Conservation (phyloP, 2,888 invertebrate genomes). For the Agonum fuliginosum region DNA sequence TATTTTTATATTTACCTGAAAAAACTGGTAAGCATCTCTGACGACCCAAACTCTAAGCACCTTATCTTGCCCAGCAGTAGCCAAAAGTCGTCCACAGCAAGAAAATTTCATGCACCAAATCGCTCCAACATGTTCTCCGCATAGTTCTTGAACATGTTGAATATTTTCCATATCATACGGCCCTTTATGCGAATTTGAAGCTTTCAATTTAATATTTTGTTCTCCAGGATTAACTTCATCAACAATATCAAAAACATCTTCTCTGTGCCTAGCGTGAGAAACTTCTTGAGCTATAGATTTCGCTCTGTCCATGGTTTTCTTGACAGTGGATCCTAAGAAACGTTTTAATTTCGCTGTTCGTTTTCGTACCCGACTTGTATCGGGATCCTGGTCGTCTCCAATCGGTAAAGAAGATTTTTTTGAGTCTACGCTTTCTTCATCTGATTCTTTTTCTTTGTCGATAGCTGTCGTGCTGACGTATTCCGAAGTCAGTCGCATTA, state of each 20-base stretch:
- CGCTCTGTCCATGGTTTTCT: conserved; percentile 93
- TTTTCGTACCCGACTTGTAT: conserved; percentile 70
- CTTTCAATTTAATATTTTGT: conserved; percentile 91
- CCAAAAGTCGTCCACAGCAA: conserved; percentile 93
- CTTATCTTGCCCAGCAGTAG: conserved; percentile 98
- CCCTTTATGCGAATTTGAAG: conserved; percentile 96
- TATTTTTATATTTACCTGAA: conserved; percentile 77
- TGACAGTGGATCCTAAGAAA: conserved; percentile 91
- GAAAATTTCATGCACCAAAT: conserved; percentile 99
- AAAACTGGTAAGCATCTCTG: conserved; percentile 91
- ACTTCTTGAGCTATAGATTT: conserved; percentile 92
- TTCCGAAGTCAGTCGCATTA: conserved; percentile 94
- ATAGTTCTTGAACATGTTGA: conserved; percentile 88
- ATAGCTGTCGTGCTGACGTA: conserved; percentile 82
- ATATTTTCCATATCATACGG: conserved; percentile 96
- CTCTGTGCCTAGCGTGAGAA: conserved; percentile 90
- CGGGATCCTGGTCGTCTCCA: conserved; percentile 69
- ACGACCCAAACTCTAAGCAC: conserved; percentile 96
- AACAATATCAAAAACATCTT: conserved; percentile 88
- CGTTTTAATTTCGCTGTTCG: conserved; percentile 80
- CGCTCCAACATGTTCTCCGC: conserved; percentile 85
- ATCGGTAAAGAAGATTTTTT: conserved; percentile 77
- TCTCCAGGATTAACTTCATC: conserved; percentile 88
- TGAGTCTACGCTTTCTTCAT: conserved; percentile 84
- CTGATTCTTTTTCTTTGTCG: conserved; percentile 83